Evolutionary conservation across 1,140 invertebrate species (phyloP).

Genomic region (Zaprionus capensis): DNA sequence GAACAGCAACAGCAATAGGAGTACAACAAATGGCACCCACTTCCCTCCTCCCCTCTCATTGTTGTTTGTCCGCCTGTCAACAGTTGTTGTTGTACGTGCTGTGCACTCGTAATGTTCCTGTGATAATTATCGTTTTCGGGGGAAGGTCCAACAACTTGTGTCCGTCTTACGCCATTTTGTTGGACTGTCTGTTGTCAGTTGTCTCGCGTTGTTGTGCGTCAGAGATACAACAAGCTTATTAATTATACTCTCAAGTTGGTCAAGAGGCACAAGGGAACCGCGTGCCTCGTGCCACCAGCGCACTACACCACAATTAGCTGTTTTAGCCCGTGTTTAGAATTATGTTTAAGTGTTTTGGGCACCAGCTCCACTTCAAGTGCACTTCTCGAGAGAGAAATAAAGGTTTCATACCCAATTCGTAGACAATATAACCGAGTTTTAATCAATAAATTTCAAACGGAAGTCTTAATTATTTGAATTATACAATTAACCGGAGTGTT

Average conservation of each 20-base stretch:
- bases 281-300: not conserved
- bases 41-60: not conserved
- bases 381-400: conserved; percentile 32
- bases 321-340: conserved; percentile 44
- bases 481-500: not conserved
- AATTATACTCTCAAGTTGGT: conserved; percentile 65
- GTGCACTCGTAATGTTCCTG: conserved; percentile 59
- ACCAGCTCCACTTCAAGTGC: conserved; percentile 23
- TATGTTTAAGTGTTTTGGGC: conserved; percentile 41
- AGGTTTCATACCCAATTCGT: conserved; percentile 21
- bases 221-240: conserved; percentile 67
- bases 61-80: conserved; percentile 64
- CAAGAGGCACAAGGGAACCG: conserved; percentile 34
- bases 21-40: conserved; percentile 6
- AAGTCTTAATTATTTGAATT: not conserved
- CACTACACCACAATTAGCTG: conserved; percentile 65
- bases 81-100: conserved; percentile 56
- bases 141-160: not conserved
- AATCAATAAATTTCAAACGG: not conserved
- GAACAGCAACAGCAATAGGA: not conserved
- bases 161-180: conserved; percentile 23
- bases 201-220: conserved; percentile 59
- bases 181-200: conserved; percentile 49
- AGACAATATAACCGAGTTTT: conserved; percentile 16
- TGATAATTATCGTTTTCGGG: conserved; percentile 68